phyloP scores from a whole-genome alignment of 2,888 invertebrate species.

The Chaetoderma sp. region DNA sequence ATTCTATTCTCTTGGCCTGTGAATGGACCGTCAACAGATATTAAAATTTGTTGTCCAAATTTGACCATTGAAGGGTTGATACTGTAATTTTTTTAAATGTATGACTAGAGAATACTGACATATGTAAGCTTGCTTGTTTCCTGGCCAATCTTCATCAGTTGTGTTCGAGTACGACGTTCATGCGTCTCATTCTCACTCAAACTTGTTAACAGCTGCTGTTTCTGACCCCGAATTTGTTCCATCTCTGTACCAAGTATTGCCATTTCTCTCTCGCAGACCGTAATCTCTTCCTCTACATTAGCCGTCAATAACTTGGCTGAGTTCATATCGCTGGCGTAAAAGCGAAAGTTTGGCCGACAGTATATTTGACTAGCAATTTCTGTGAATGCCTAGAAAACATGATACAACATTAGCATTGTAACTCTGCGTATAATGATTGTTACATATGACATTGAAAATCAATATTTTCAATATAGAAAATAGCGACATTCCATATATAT shows the following conservation, averaged over 20 bases:
- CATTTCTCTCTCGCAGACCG: slow-evolving; percentile 29
- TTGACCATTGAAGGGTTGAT: too few relatives aligned
- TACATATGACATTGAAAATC: neutral
- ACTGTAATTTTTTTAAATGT: too few relatives aligned
- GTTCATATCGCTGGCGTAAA: slow-evolving; percentile 55
- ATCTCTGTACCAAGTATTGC: slow-evolving; percentile 26
- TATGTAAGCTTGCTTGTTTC: slow-evolving; percentile 38
- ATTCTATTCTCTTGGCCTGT: too few relatives aligned
- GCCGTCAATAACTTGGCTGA: slow-evolving; percentile 54
- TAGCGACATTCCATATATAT: too few relatives aligned
- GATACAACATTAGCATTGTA: slow-evolving; percentile 1
- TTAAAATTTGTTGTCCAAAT: too few relatives aligned
- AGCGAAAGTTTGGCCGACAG: slow-evolving; percentile 58
- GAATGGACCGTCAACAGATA: too few relatives aligned
- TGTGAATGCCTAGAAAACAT: slow-evolving; percentile 59
- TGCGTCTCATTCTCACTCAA: slow-evolving; percentile 42
- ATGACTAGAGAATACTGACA: too few relatives aligned
- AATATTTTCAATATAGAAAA: too few relatives aligned
- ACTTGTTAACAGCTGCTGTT: slow-evolving; percentile 16
- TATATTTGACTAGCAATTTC: slow-evolving; percentile 58
- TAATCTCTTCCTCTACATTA: slow-evolving; percentile 62
- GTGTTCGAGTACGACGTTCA: slow-evolving; percentile 47
- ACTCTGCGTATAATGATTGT: neutral
- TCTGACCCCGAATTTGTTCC: slow-evolving; percentile 34
- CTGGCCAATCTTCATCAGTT: slow-evolving; percentile 54